phyloP scores from a whole-genome alignment of 1,140 invertebrate species.

The Drosophila parvula region DNA sequence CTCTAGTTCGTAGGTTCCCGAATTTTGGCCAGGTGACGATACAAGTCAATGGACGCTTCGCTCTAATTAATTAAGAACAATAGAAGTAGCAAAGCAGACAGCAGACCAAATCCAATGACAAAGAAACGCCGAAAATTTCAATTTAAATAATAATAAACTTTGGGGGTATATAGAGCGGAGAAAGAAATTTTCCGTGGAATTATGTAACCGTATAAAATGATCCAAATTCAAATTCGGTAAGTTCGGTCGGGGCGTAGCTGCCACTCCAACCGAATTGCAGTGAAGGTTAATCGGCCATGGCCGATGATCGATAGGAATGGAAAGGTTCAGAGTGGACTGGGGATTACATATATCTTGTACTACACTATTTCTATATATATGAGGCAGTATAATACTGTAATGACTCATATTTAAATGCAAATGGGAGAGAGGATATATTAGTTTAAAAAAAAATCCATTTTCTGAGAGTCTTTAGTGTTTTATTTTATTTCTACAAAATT shows the following conservation, averaged over 20 bases:
- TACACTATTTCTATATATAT: neutral
- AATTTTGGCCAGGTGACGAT: neutral
- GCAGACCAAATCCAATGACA: conserved; percentile 30
- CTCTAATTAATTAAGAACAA: conserved; percentile 64
- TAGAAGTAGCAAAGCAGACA: conserved; percentile 32
- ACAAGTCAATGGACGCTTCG: conserved; percentile 39
- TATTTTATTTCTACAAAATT: too few relatives aligned
- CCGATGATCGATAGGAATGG: conserved; percentile 42
- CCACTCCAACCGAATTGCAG: conserved; percentile 24
- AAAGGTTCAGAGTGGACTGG: conserved; percentile 24
- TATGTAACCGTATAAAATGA: conserved; percentile 17
- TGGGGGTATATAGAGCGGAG: conserved; percentile 37
- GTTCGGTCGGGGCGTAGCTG: conserved; percentile 14
- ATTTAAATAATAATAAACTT: conserved; percentile 25
- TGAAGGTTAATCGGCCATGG: conserved; percentile 49
- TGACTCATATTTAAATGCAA: neutral
- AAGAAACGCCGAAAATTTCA: neutral
- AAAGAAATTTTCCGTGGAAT: conserved; percentile 31
- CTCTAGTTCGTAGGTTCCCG: neutral
- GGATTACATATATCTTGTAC: neutral
- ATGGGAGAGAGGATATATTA: neutral
- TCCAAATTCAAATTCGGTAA: conserved; percentile 16
- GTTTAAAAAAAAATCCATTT: too few relatives aligned
- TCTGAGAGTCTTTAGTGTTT: neutral
- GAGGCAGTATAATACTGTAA: neutral